Evolutionary conservation across 2,888 invertebrate species (phyloP), one percentile per base, ranked within the genome.

Genomic region (Meloe dianella): DNA sequence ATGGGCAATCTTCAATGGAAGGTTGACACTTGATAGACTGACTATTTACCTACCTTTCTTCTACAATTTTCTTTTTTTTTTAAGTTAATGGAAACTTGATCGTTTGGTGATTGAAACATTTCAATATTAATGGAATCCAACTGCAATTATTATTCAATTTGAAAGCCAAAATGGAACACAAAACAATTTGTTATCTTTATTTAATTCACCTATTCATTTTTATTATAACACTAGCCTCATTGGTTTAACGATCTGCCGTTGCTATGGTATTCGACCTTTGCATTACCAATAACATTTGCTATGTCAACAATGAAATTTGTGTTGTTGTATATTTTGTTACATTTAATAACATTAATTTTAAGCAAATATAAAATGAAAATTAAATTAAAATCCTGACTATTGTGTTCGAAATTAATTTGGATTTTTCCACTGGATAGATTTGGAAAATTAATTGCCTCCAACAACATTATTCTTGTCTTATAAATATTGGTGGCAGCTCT

Each of bases 281-380:
- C 38, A 10, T 59, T 32, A 59, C 60, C 60, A 27, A 38, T 38
- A 35, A 24, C 38, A 24, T 60, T 35, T 35, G 9, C 9, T 27
- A 41, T 30, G 38, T 60, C 59, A 59, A 59, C 35, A 59, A 35
- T 14, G 8, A 32, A 59, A 59, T 59, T 59, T 60, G 24, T 35
- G 35, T 38, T 38, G 10, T 14, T 20, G 3, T 20, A 32, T 38
- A 54, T 54, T 27, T 27, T n/a, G 57, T 8, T 17, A 20, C 9
- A 17, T 29, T 24, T 22, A 57, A 27, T 17, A 30, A 1, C 24
- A 24, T 57, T 57, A 24, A 30, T 57, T 38, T 38, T 10, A 17
- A 41, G 17, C 17, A 17, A 57, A 29, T 30, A n/a, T n/a, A n/a
- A n/a, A 57, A 29, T 57, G 29, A 27, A 22, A 2, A 17, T 27